Percentiles rank a stretch among this genome's conserved stretches.
Conservation (phyloP, 2,113 vertebrate genomes). For the Columba livia region DNA sequence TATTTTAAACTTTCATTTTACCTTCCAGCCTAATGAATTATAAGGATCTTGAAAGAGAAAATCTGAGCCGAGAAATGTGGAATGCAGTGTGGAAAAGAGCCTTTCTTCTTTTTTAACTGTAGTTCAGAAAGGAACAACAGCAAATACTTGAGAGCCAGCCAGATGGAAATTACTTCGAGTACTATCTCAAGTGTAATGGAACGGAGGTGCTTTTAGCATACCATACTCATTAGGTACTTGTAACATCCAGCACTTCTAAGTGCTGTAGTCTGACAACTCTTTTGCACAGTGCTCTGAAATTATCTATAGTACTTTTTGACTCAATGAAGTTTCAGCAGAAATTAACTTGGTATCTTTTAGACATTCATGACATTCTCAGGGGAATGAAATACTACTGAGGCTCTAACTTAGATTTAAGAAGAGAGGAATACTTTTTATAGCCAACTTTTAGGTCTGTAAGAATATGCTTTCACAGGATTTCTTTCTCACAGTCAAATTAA, state of each 20-base stretch:
- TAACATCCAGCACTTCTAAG: not conserved
- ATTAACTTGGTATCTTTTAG: not conserved
- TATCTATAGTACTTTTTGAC: not conserved
- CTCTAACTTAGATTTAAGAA: not conserved
- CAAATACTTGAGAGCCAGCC: not conserved
- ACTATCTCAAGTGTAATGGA: constrained; percentile 37
- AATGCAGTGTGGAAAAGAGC: not conserved
- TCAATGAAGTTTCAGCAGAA: not conserved
- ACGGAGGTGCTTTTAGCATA: constrained; percentile 20
- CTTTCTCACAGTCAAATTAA: not conserved
- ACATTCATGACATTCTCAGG: not conserved
- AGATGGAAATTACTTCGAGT: constrained; percentile 43
- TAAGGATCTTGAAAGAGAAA: constrained; percentile 1
- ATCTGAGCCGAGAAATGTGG: constrained; percentile 16
- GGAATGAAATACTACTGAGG: not conserved
- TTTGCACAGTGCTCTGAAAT: not conserved
- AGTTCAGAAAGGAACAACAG: not conserved
- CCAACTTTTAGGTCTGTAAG: not conserved
- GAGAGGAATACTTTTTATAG: not conserved
- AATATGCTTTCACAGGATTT: not conserved
- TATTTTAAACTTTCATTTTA: not conserved
- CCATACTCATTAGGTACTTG: constrained; percentile 2
- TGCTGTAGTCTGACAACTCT: not conserved
- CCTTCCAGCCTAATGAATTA: not conserved
- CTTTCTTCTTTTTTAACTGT: constrained; percentile 5